Evolutionary conservation across 30 jellyfish, hydroid and myxozoan genomes (phyloP), one percentile per base, ranked within the genome.

Genomic region (Aurelia coerulea): DNA sequence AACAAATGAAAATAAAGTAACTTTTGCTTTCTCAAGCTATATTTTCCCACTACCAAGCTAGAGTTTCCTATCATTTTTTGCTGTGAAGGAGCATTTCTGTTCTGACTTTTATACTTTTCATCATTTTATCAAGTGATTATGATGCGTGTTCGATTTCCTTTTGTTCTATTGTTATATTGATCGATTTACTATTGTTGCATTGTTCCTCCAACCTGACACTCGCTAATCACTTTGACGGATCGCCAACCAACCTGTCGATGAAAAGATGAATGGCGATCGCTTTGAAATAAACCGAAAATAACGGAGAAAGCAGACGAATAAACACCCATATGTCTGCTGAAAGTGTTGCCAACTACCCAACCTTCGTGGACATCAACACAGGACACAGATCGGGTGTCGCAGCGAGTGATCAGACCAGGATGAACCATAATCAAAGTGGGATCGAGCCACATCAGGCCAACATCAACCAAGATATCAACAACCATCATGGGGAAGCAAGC

Each of bases 151-250:
- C 81, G 90, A 59, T 35, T 34, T 35, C 50, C 92, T 70, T 51
- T 83, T 83, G 92, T 83, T 71, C 68, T 83, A 37, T 76, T 33
- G 62, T 33, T 51, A 42, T 34, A 60, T 65, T 46, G 56, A 46
- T 46, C 56, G 56, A 46, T 46, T 46, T 42, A 13, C 56, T 7
- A 46, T 46, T 46, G 56, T 46, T 46, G 14, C 8, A 46, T 46
- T 46, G 56, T 46, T 46, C 1, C 56, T 6, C 56, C 56, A 13
- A 46, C 56, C 56, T 46, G 56, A 46, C 86, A 62, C 23, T 62
- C 86, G 78, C 86, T 83, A 83, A 83, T 83, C 92, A 83, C 92
- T 83, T 72, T 75, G 65, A 51, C 91, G 64, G 92, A 83, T 83
- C 92, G 56, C 56, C 56, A 46, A 71, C 81, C 35, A 71, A 64